Conservation (phyloP, 1,140 invertebrate species). For the Reticulitermes speratus region DNA sequence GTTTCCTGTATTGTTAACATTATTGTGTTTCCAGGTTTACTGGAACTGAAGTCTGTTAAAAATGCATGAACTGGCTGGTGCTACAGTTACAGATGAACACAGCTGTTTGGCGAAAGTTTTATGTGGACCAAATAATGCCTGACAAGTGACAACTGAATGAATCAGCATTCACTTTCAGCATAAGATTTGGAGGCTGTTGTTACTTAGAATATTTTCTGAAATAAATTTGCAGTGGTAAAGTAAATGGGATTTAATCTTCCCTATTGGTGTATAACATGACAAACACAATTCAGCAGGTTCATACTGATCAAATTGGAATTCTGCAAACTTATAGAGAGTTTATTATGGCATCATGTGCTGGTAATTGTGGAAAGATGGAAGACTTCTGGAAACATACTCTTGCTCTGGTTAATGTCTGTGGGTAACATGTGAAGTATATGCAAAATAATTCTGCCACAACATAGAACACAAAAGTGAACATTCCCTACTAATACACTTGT, state of each 20-base stretch:
- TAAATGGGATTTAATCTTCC: background rate
- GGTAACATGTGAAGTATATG: too few relatives aligned
- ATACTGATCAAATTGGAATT: too few relatives aligned
- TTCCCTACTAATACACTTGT: too few relatives aligned
- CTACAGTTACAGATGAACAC: background rate
- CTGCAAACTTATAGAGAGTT: too few relatives aligned
- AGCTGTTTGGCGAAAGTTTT: constrained; percentile 9
- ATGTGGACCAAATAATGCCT: background rate
- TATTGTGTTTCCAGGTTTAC: background rate
- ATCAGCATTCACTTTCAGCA: background rate
- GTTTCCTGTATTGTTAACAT: background rate
- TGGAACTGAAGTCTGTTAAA: background rate
- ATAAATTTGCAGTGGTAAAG: background rate
- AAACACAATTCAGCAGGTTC: too few relatives aligned
- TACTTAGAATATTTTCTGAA: constrained; percentile 1
- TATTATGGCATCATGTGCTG: too few relatives aligned
- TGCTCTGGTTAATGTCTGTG: too few relatives aligned
- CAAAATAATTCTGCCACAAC: too few relatives aligned
- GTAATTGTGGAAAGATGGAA: too few relatives aligned
- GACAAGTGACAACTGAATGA: background rate
- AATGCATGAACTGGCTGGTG: background rate
- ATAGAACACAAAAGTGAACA: too few relatives aligned
- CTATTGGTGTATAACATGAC: background rate
- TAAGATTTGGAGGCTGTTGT: background rate
- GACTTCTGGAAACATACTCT: too few relatives aligned